A percentile compares a stretch with the other conserved stretches of the same genome.
Evolutionary conservation across 1,140 invertebrate species (phyloP).

Genomic region (Mylabris phalerata): DNA sequence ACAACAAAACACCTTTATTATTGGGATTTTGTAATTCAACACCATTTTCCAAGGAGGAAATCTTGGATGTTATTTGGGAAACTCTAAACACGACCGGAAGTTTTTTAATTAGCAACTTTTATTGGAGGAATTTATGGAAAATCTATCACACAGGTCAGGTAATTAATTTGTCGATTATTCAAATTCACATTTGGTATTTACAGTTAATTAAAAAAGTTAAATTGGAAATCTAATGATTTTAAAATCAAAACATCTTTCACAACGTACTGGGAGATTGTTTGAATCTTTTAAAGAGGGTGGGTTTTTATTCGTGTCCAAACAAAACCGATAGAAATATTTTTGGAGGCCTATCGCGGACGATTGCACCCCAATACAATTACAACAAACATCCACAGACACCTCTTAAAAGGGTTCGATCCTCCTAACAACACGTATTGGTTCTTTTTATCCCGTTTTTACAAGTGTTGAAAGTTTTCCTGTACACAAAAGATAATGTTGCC

Average conservation of each 20-base stretch:
- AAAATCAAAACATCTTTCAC: background rate
- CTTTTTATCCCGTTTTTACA: conserved; percentile 13
- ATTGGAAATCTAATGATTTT: background rate
- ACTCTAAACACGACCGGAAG: too few relatives aligned
- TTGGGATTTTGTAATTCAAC: too few relatives aligned
- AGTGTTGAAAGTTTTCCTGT: background rate
- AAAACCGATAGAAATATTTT: background rate
- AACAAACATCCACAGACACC: conserved; percentile 6
- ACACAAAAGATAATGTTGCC: background rate
- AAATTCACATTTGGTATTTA: background rate
- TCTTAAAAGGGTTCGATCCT: conserved; percentile 19
- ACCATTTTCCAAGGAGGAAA: too few relatives aligned
- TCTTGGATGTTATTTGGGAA: too few relatives aligned
- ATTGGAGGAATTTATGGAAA: background rate
- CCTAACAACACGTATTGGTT: conserved; percentile 4
- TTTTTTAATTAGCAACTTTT: background rate
- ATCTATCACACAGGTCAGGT: background rate
- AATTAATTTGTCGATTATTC: background rate
- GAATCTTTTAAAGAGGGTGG: background rate
- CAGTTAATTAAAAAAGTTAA: conserved; percentile 1
- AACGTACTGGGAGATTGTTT: background rate
- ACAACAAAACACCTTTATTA: too few relatives aligned
- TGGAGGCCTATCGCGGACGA: background rate
- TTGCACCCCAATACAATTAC: conserved; percentile 9
- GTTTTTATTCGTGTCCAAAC: too few relatives aligned